A percentile compares a stretch with the other conserved stretches of the same genome.
These are phyloP conservation scores for Rhodeus uyekii DNA, from an alignment of 2,797 vertebrate genomes.

Conservation along the genomic window DNA sequence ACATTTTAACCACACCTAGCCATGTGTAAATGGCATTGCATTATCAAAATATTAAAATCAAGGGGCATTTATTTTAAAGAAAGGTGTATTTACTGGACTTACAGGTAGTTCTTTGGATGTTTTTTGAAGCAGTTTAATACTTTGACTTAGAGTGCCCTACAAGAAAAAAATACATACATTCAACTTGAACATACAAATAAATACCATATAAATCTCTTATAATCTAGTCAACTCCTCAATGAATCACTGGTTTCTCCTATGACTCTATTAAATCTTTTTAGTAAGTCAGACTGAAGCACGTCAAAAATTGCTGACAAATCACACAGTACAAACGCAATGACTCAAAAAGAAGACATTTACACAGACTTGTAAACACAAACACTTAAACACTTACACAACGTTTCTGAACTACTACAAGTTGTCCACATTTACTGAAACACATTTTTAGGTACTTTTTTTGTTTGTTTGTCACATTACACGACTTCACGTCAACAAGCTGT, in stretches of 20 bases:
- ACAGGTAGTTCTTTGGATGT: slow-evolving; percentile 81
- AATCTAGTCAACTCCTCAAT: neutral
- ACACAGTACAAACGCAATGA: slow-evolving; percentile 37
- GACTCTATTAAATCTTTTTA: neutral
- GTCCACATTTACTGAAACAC: slow-evolving; percentile 5
- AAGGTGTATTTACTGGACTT: slow-evolving; percentile 58
- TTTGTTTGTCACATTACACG: neutral
- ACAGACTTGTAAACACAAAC: slow-evolving; percentile 28
- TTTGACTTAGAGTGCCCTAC: slow-evolving; percentile 83
- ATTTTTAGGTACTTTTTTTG: neutral
- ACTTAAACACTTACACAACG: slow-evolving; percentile 34
- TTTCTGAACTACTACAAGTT: neutral
- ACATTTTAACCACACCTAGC: neutral
- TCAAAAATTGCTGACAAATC: neutral
- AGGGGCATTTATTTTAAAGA: neutral
- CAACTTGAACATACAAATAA: neutral
- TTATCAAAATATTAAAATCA: neutral
- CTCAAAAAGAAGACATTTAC: neutral
- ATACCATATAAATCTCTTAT: neutral
- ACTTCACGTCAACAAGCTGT: neutral
- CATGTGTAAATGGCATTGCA: neutral
- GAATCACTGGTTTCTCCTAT: neutral
- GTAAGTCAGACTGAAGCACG: neutral
- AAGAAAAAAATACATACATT: slow-evolving; percentile 26
- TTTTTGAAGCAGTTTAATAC: slow-evolving; percentile 80